Conservation (phyloP, 53 echinoderm and acorn worm species). For the Stichopus horrens region DNA sequence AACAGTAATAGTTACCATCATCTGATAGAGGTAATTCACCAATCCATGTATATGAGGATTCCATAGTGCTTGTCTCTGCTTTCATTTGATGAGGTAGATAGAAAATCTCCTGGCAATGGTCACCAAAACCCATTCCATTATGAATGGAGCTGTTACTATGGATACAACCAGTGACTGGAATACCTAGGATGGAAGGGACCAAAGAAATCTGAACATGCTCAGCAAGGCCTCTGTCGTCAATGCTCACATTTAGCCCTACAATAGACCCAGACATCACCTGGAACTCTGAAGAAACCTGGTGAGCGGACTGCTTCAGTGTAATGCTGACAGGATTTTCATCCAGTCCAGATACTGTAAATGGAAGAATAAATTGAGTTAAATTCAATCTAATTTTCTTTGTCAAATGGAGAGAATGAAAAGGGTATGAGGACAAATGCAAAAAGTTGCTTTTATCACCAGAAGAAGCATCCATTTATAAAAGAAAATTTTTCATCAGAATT, state of each 20-base stretch:
- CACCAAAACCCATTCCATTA: neutral
- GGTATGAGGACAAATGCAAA: too few species aligned
- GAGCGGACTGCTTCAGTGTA: slow-evolving; percentile 1
- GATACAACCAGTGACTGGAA: slow-evolving; percentile 14
- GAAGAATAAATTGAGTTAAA: too few species aligned
- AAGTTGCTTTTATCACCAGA: too few species aligned
- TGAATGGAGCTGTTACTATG: neutral
- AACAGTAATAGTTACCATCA: neutral
- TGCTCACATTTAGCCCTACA: neutral
- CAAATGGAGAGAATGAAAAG: too few species aligned
- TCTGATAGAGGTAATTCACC: neutral
- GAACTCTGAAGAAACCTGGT: neutral
- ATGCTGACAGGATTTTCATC: neutral
- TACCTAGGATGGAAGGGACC: slow-evolving; percentile 8
- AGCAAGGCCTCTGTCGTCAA: neutral
- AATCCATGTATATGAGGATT: slow-evolving; percentile 24
- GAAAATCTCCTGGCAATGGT: neutral
- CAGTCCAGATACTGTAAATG: neutral
- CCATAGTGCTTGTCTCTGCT: neutral
- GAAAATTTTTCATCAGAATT: too few species aligned
- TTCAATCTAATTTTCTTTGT: too few species aligned
- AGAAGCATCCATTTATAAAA: too few species aligned
- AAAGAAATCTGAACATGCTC: slow-evolving; percentile 1
- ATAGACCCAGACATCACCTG: slow-evolving; percentile 25
- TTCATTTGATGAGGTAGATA: neutral